Evolutionary conservation across 2,888 invertebrate species (phyloP).

Genomic region (Rhopalosiphum nymphaeae): DNA sequence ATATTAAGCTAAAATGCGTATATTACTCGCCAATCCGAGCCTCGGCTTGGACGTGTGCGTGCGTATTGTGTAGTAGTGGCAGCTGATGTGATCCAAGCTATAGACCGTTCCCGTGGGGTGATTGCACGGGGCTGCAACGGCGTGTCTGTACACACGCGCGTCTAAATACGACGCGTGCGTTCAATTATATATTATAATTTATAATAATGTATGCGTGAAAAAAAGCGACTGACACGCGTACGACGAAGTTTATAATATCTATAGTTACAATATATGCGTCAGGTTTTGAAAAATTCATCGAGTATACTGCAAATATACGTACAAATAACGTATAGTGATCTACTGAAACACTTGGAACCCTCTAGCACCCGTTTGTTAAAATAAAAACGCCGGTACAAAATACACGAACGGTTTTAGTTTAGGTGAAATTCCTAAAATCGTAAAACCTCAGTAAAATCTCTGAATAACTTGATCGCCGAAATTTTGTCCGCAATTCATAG

Average conservation of each 20-base stretch:
- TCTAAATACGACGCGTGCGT: background rate
- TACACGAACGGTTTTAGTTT: background rate
- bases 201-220: constrained; percentile 11
- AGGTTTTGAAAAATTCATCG: background rate
- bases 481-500: too few relatives aligned
- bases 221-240: background rate
- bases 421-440: background rate
- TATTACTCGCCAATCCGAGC: background rate
- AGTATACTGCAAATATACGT: background rate
- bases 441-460: too few relatives aligned
- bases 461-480: too few relatives aligned
- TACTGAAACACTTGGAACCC: background rate
- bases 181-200: constrained; percentile 2
- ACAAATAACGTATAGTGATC: too few relatives aligned
- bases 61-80: background rate
- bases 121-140: background rate
- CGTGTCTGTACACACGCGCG: background rate
- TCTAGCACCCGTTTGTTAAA: background rate
- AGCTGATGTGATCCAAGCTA: constrained; percentile 11
- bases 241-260: too few relatives aligned
- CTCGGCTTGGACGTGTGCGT: background rate
- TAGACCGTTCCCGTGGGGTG: background rate
- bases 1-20: background rate
- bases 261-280: background rate
- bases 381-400: background rate